phyloP scores from a whole-genome alignment of 1,140 invertebrate genomes.

The Ceratina australensis region DNA sequence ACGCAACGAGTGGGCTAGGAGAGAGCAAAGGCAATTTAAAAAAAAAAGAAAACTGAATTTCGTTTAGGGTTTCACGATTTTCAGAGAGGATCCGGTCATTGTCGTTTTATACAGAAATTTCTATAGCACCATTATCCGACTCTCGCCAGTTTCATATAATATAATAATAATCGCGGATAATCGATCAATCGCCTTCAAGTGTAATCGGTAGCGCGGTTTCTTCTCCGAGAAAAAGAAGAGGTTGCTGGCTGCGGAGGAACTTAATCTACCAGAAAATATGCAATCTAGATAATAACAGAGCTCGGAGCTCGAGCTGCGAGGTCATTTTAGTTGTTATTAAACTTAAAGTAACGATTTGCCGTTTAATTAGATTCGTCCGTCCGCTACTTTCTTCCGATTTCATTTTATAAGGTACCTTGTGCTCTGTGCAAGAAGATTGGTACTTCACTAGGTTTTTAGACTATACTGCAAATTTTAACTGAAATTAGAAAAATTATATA shows the following conservation, averaged over 20 bases:
- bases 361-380: constrained; percentile 77
- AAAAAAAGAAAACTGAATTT: background rate
- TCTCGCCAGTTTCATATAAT: background rate
- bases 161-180: constrained; percentile 40
- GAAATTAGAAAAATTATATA: too few species aligned
- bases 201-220: constrained; percentile 5
- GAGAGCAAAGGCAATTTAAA: too few species aligned
- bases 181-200: constrained; percentile 28
- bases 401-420: constrained; percentile 51
- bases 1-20: too few species aligned
- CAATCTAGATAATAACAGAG: constrained; percentile 79
- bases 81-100: too few species aligned
- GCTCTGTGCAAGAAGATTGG: too few species aligned
- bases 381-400: constrained; percentile 43
- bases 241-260: constrained; percentile 60
- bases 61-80: background rate
- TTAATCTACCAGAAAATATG: constrained; percentile 79
- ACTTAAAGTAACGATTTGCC: constrained; percentile 78
- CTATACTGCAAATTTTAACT: too few species aligned
- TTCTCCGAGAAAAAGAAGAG: constrained; percentile 41
- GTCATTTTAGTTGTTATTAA: constrained; percentile 77
- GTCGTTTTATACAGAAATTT: constrained; percentile 13
- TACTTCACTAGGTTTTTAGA: too few species aligned
- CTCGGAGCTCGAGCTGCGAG: constrained; percentile 65
- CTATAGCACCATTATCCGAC: background rate